phyloP scores from a whole-genome alignment of 2,888 invertebrate genomes.

The Diadegma fenestrale region DNA sequence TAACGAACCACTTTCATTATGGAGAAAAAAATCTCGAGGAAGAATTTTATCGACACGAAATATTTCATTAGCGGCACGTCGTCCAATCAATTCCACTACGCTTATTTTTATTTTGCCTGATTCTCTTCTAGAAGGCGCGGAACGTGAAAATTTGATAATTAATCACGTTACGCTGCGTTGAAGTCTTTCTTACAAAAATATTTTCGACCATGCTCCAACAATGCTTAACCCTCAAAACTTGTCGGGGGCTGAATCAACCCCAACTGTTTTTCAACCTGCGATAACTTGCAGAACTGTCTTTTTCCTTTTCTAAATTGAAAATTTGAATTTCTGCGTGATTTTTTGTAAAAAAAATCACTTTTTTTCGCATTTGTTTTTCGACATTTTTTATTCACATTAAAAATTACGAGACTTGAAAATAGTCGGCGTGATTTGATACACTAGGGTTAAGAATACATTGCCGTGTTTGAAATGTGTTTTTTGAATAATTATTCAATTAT shows the following conservation, averaged over 20 bases:
- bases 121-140: neutral
- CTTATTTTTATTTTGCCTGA: neutral
- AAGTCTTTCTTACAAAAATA: neutral
- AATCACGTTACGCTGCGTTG: neutral
- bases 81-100: neutral
- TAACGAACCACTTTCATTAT: neutral
- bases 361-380: no score
- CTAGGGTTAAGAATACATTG: no score
- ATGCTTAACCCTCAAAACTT: neutral
- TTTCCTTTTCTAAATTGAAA: no score
- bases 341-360: no score
- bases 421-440: no score
- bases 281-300: no score
- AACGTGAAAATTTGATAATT: neutral
- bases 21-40: neutral
- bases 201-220: neutral
- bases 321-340: no score
- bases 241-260: neutral
- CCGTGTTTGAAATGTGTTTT: no score
- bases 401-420: no score
- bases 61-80: neutral
- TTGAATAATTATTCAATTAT: no score
- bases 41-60: neutral
- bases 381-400: no score
- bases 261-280: no score